Evolutionary conservation across 2,888 invertebrate genomes (phyloP), one percentile per base, ranked within the genome.

Genomic region (Dendrolimus pini): DNA sequence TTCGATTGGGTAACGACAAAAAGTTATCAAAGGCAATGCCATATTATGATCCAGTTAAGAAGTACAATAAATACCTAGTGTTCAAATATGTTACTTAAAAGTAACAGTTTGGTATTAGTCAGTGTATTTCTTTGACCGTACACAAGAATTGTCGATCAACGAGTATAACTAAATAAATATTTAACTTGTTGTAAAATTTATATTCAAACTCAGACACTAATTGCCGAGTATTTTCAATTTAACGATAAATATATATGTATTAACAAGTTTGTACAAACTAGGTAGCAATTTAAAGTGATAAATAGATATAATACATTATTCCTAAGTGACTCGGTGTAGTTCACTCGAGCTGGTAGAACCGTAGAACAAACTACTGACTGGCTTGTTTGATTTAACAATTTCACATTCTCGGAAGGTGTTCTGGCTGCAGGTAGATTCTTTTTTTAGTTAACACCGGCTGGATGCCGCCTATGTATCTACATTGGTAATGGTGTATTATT

Each of bases 361-460:
- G 67, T 71, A 76, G 72, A 80, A 79, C 78, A 80, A 80, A 82
- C 82, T 76, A 66, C 66, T 67, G 67, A 64, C 69, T 67, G 67
- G 65, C 69, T 71, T 86, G 72, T 86, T 85, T 85, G 79, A 77
- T 72, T 83, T 85, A 76, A 83, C 80, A 84, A 87, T 85, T 82
- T 81, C 76, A 82, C 78, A 72, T 88, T 89, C 88, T 79, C 59
- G 68, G 87, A 88, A 88, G 77, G 78, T 70, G 74, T 73, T 69
- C 70, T 70, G 67, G 69, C 67, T 71, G 74, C 86, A 86, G 87
- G 88, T 88, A 86, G 78, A 67, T 64, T 77, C 30, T 30, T 82
- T 83, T 83, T 82, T 76, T 72, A 73, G 70, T 63, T 63, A 61
- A 61, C 60, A 62, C 64, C 68, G 47, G 30, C 30, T 30, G 30